Evolutionary conservation across 1,140 invertebrate species (phyloP).

Genomic region (Piezodorus guildinii): DNA sequence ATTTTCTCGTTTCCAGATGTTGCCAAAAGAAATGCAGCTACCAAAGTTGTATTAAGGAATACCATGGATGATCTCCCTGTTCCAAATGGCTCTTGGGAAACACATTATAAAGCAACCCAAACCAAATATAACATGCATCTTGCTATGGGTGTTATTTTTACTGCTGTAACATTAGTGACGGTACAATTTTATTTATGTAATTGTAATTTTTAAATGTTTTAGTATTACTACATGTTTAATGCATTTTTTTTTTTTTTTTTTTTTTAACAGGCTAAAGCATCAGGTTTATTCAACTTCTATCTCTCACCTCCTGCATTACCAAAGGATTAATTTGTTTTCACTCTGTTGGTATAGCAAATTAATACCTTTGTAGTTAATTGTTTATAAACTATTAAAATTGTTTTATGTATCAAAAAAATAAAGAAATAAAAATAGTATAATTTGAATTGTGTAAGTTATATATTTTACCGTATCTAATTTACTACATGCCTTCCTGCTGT

Average conservation of each 20-base stretch:
- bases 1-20: background rate
- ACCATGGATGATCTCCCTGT: slow-evolving; percentile 60
- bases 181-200: slow-evolving; percentile 38
- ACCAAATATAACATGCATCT: slow-evolving; percentile 53
- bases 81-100: slow-evolving; percentile 60
- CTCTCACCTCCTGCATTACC: slow-evolving; percentile 5
- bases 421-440: background rate
- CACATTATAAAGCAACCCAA: slow-evolving; percentile 48
- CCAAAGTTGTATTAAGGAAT: slow-evolving; percentile 1
- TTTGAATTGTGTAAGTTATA: background rate
- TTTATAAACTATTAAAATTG: background rate
- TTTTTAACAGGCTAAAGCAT: slow-evolving; percentile 17
- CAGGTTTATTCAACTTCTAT: slow-evolving; percentile 16
- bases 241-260: background rate
- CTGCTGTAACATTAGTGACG: slow-evolving; percentile 42
- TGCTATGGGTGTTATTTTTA: slow-evolving; percentile 44
- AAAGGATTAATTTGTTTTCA: background rate
- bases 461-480: too few species aligned
- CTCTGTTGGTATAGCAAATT: background rate
- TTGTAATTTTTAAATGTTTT: background rate
- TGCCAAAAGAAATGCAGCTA: slow-evolving; percentile 3
- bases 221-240: too few species aligned
- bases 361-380: background rate
- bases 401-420: background rate
- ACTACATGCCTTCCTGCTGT: too few species aligned